These are phyloP conservation scores for Poeciliopsis prolifica DNA, from an alignment of 2,113 vertebrate species.

Conservation along the genomic window DNA sequence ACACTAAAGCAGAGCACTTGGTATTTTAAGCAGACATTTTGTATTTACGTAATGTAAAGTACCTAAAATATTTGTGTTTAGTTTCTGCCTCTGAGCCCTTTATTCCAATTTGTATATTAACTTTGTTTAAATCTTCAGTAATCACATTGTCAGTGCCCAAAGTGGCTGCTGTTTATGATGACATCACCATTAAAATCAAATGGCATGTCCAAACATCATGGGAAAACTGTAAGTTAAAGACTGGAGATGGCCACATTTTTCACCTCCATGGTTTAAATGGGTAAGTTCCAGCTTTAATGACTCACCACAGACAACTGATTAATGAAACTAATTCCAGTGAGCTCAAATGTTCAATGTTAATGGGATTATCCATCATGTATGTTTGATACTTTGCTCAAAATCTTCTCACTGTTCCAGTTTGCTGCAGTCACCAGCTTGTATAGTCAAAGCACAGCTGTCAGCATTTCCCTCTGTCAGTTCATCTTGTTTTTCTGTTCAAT, in stretches of 20 bases:
- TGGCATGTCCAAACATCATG: conserved; percentile 83
- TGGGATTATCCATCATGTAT: background rate
- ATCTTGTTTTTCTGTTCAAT: too few species aligned
- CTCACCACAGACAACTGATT: background rate
- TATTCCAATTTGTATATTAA: background rate
- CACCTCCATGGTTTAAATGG: conserved; percentile 77
- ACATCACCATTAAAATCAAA: conserved; percentile 77
- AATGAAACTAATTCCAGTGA: background rate
- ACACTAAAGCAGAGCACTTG: background rate
- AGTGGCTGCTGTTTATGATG: conserved; percentile 75
- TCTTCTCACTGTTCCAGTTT: background rate
- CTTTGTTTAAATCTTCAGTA: conserved; percentile 68
- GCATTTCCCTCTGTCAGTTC: background rate
- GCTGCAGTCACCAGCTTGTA: background rate
- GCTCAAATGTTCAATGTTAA: background rate
- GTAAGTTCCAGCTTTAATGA: conserved; percentile 62
- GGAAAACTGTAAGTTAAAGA: conserved; percentile 81
- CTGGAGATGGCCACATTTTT: conserved; percentile 83
- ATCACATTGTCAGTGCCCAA: conserved; percentile 76
- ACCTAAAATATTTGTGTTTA: background rate
- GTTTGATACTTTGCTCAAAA: background rate
- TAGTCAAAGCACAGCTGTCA: background rate
- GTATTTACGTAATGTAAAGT: too few species aligned
- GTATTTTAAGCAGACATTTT: too few species aligned
- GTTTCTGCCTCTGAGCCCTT: background rate